Evolutionary conservation across 2,797 vertebrate genomes (phyloP), one percentile per base, ranked within the genome.

Genomic region (Xiphophorus birchmanni): DNA sequence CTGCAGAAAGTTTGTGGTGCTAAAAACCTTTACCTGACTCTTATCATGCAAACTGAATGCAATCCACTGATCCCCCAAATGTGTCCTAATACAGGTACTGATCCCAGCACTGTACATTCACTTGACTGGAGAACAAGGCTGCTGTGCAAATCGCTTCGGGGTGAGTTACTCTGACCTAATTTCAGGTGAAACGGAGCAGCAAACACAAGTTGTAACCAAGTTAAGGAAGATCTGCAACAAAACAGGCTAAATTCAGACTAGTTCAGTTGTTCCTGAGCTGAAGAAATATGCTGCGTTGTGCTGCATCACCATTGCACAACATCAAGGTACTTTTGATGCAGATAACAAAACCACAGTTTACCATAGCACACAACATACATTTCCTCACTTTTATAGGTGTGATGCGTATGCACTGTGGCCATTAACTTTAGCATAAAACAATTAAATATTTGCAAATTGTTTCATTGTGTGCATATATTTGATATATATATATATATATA

Each of bases 91-190:
- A 18, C 92, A 97, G 96, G 91, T 95, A 21, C 74, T 97, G 86
- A 75, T 95, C 37, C 88, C 96, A 10, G 96, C 95, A 0, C 78
- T 96, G 52, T 95, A 95, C 84, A 95, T 96, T 74, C 93, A 95
- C 76, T 18, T 94, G n/a, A 95, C 94, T 5, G 95, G 94, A 56
- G 78, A 87, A 2, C 23, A 82, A 0, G 95, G 95, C 0, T 95
- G 95, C 87, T 96, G 96, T 80, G 92, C 84, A 29, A 95, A 96
- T 82, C 95, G 95, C 42, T 94, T 91, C 45, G 96, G 95, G 95
- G 96, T 97, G 84, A 96, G 96, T 80, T 47, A 18, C 10, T 75
- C 18, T 21, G 0, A 75, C 3, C 2, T 52, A 13, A 26, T 32
- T 44, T 45, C 2, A 29, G 3, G 48, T 5, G 26, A 75, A 56